A percentile compares a stretch with the other conserved stretches of the same genome.
Conservation (phyloP, 2,797 vertebrate genomes). For the Poliocrania exsul region DNA sequence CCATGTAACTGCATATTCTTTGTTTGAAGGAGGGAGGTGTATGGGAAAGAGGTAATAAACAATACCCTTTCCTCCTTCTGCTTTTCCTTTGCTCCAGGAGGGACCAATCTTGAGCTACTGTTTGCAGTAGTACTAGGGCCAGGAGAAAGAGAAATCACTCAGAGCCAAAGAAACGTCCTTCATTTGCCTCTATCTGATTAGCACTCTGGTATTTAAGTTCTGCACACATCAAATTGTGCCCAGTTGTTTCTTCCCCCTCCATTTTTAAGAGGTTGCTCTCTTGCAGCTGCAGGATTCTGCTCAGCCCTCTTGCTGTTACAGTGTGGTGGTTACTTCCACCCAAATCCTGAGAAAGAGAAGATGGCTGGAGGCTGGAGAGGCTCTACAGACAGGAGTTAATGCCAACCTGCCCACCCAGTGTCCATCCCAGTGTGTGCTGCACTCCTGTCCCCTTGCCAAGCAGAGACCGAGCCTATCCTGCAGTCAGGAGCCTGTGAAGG, state of each 20-base stretch:
- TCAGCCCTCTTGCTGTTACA: not conserved
- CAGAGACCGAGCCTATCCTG: not conserved
- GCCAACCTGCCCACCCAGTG: not conserved
- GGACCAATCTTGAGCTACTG: not conserved
- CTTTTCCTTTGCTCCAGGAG: conserved; percentile 20
- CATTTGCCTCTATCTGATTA: not conserved
- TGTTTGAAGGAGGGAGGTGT: not conserved
- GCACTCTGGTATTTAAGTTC: not conserved
- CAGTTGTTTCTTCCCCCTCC: not conserved
- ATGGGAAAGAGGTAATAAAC: not conserved
- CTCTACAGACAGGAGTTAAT: not conserved
- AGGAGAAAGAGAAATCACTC: not conserved
- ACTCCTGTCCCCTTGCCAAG: not conserved
- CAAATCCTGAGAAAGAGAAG: not conserved
- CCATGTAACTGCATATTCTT: conserved; percentile 13
- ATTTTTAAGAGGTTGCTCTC: not conserved
- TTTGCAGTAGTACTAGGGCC: not conserved
- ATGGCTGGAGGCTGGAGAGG: accelerated
- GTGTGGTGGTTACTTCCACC: not conserved
- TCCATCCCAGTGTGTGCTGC: not conserved
- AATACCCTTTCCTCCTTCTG: not conserved
- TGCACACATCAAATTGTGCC: accelerated
- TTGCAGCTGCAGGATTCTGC: not conserved
- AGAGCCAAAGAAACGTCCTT: not conserved
- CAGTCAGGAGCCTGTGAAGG: not conserved